Evolutionary conservation across 2,888 invertebrate species (phyloP).

Genomic region (Punctoribates punctum): DNA sequence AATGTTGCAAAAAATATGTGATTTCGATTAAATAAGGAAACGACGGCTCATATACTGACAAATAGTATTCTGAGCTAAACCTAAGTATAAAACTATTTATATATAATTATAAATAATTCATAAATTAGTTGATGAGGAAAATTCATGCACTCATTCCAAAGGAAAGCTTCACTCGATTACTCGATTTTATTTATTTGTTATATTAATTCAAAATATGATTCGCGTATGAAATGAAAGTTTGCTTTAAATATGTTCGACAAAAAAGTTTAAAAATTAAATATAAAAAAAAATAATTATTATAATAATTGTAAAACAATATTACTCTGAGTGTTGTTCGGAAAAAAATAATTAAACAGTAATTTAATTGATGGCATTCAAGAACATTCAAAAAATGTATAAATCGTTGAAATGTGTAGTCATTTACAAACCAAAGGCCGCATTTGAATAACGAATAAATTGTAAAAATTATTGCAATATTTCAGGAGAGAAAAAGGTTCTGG

Average conservation of each 20-base stretch:
- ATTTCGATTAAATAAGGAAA: no score
- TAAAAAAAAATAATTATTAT: neutral
- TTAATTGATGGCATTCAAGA: constrained; percentile 16
- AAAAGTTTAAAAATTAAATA: neutral
- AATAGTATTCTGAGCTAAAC: no score
- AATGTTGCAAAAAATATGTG: no score
- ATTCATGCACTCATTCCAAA: neutral
- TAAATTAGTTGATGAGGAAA: neutral
- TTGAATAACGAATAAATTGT: constrained; percentile 25
- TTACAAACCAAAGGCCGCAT: constrained; percentile 35
- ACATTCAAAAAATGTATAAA: constrained; percentile 3
- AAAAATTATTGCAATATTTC: constrained; percentile 30
- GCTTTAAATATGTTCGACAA: neutral
- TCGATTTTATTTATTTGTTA: constrained; percentile 1
- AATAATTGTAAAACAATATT: neutral
- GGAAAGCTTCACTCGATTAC: constrained; percentile 1
- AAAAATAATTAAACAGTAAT: constrained; percentile 2
- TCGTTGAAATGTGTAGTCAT: constrained; percentile 27
- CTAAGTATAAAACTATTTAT: neutral
- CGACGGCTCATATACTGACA: no score
- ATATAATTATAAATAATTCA: constrained; percentile 1
- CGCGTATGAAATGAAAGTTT: neutral
- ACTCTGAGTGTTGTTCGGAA: neutral
- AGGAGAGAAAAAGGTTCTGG: constrained; percentile 1
- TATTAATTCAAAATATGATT: neutral